phyloP scores from a whole-genome alignment of 2,113 vertebrate genomes.

The Eupsittula cactorum region DNA sequence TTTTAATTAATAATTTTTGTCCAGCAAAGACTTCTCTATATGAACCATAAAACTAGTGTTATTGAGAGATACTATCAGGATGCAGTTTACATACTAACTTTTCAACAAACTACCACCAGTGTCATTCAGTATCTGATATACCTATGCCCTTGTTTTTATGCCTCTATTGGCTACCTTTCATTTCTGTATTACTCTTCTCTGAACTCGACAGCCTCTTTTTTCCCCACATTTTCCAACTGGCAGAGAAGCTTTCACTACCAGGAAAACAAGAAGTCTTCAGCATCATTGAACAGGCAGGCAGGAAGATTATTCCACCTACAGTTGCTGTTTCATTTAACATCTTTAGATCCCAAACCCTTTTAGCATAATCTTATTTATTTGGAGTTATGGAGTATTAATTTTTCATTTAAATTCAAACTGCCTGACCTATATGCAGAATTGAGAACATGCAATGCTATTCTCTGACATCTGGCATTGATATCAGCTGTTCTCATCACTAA shows the following conservation, averaged over 20 bases:
- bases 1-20: not conserved
- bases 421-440: not conserved
- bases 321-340: not conserved
- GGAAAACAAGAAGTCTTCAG: not conserved
- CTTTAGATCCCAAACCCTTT: not conserved
- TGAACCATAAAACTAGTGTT: not conserved
- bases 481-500: not conserved
- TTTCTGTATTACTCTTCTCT: not conserved
- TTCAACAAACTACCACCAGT: not conserved
- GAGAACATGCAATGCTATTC: not conserved
- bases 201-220: not conserved
- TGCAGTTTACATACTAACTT: not conserved
- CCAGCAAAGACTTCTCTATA: not conserved
- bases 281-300: not conserved
- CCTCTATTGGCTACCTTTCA: not conserved
- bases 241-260: not conserved
- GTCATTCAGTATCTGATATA: not conserved
- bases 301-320: not conserved
- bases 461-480: not conserved
- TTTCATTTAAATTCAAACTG: not conserved
- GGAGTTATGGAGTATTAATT: not conserved
- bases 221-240: not conserved
- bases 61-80: not conserved
- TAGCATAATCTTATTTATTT: not conserved
- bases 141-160: not conserved